Conservation (phyloP, 2,888 invertebrate genomes). For the Terebella lapidaria region DNA sequence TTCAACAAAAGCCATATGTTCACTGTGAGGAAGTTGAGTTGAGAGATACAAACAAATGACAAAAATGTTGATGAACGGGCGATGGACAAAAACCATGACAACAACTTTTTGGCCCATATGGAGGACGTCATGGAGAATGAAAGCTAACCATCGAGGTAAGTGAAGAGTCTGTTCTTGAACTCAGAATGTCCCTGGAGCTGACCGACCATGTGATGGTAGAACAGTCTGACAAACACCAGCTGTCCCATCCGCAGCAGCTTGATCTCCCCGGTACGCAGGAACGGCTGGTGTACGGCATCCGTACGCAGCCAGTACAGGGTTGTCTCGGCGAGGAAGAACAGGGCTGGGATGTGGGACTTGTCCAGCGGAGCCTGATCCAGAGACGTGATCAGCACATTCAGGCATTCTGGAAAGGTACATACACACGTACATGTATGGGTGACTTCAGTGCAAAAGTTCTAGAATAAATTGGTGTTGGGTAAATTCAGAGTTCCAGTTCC, state of each 20-base stretch:
- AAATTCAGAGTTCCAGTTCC: no score
- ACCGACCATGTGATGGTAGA: slow-evolving; percentile 52
- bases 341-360: slow-evolving; percentile 45
- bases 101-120: no score
- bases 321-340: slow-evolving; percentile 52
- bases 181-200: slow-evolving; percentile 44
- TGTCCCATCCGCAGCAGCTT: slow-evolving; percentile 41
- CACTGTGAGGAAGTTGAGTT: no score
- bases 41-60: no score
- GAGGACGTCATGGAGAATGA: no score
- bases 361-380: slow-evolving; percentile 48
- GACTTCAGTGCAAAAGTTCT: no score
- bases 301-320: slow-evolving; percentile 51
- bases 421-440: not conserved
- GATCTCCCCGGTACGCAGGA: slow-evolving; percentile 28
- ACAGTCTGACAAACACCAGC: slow-evolving; percentile 48
- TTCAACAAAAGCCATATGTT: no score
- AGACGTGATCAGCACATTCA: slow-evolving; percentile 47
- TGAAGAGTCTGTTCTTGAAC: slow-evolving; percentile 48
- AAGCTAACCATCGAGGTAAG: slow-evolving; percentile 47
- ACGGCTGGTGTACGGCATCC: slow-evolving; percentile 47
- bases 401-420: slow-evolving; percentile 40
- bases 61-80: no score
- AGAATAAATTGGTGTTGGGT: no score
- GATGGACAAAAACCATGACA: no score